Evolutionary conservation across 2,113 vertebrate genomes (phyloP).

Genomic region (Monopterus albus): DNA sequence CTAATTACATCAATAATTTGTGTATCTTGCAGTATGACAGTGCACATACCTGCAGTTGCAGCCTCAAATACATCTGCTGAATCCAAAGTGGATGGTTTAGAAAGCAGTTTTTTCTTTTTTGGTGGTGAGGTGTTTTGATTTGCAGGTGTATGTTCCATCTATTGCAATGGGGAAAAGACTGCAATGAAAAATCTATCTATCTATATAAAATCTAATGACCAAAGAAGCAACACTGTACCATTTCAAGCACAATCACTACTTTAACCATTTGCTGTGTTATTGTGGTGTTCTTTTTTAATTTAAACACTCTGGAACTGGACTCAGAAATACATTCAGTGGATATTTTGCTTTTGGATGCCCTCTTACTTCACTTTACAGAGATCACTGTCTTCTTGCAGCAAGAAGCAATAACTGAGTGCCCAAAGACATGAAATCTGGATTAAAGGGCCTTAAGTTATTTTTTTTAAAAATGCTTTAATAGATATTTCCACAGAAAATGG

Average conservation of each 20-base stretch:
- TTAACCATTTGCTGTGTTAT: neutral
- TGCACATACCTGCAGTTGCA: conserved; percentile 63
- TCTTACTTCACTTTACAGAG: neutral
- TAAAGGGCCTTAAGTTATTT: neutral
- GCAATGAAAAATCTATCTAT: neutral
- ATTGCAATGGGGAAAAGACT: neutral
- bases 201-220: neutral
- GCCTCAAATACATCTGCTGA: conserved; percentile 54
- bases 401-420: neutral
- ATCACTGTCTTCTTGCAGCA: neutral
- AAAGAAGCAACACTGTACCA: too few relatives aligned
- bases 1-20: too few relatives aligned
- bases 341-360: too few relatives aligned
- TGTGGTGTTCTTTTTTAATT: too few relatives aligned
- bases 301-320: too few relatives aligned
- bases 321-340: too few relatives aligned
- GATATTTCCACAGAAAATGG: neutral
- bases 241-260: neutral
- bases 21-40: too few relatives aligned
- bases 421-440: neutral
- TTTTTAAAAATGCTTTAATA: neutral
- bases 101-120: conserved; percentile 58
- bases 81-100: conserved; percentile 26
- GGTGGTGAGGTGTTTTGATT: conserved; percentile 55
- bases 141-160: conserved; percentile 53